phyloP scores from a whole-genome alignment of 2,888 invertebrate species.

The Parnassius orleans region DNA sequence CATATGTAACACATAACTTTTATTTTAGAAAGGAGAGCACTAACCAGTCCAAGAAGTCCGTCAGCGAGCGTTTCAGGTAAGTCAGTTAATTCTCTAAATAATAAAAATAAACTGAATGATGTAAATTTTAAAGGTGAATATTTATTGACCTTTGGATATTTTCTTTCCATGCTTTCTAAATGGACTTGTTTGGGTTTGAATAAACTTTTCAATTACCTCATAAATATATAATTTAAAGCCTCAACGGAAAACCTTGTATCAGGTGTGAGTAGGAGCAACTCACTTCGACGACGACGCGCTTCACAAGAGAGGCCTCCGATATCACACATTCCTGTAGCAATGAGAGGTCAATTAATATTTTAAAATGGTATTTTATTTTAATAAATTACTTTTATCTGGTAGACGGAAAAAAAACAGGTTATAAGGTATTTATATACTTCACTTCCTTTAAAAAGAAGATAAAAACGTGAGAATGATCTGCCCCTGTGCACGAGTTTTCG shows the following conservation, averaged over 20 bases:
- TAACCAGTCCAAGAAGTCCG: constrained; percentile 72
- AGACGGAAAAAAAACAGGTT: too few species aligned
- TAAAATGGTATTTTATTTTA: too few species aligned
- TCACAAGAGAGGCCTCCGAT: constrained; percentile 72
- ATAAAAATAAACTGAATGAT: not conserved
- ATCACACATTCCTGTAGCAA: constrained; percentile 73
- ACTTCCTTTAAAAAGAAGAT: too few species aligned
- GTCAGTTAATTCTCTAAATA: constrained; percentile 21
- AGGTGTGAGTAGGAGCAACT: constrained; percentile 57
- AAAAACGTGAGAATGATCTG: too few species aligned
- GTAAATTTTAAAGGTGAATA: not conserved
- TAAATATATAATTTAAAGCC: constrained; percentile 40
- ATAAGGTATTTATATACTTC: too few species aligned
- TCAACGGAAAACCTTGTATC: constrained; percentile 69
- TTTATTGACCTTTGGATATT: constrained; percentile 18
- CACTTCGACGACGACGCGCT: constrained; percentile 58
- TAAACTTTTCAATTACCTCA: constrained; percentile 12
- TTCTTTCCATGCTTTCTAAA: constrained; percentile 43
- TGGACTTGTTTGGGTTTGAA: constrained; percentile 36
- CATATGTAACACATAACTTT: constrained; percentile 23
- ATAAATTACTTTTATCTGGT: too few species aligned
- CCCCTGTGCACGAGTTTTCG: too few species aligned
- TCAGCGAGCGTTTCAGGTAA: constrained; percentile 76
- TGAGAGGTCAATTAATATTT: constrained; percentile 52
- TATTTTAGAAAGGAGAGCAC: constrained; percentile 63